Base-by-base conservation (phyloP, 2,888 invertebrate species). In the Scelioninae gen. 2 region DNA sequence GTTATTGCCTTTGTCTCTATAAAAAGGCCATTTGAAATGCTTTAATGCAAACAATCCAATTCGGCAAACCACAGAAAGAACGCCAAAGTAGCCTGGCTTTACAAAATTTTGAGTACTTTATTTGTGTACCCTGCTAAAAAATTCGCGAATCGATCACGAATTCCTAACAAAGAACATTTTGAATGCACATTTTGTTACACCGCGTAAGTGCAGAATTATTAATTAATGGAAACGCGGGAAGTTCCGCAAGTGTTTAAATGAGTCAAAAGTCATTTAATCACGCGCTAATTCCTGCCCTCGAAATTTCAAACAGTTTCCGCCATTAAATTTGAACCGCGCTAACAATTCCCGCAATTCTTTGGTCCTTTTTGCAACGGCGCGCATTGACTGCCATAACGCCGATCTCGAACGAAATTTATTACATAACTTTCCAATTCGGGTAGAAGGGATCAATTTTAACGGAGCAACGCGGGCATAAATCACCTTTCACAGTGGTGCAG, bases 381-480 rank as follows among this genome's bases (percentile, higher is more conserved):
- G 43, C 50, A 50, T 55, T 35, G 43, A 58, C 50, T 58, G 50
- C 65, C 41, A 64, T 64, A 64, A 57, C 39, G 48, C 65, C 50
- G 58, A 67, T 50, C 43, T 41, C 50, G 50, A 67, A 67, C 43
- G 11, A 46, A 68, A 69, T 60, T 69, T 69, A 69, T 69, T 61
- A 53, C 53, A 61, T 61, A 69, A 69, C 61, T 69, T 69, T 60
- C 69, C 69, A 61, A 46, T 69, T 69, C 69, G 53, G 52, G 52
- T 45, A 68, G 69, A 46, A 60, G 39, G 19, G 35, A 70, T 63
- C 63, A 70, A 71, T 64, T 71, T 53, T 33, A 61, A 61, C 63
- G 18, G 60, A 61, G 53, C 37, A 39, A 28, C 46, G 69, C 18
- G 25, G 10, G 52, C 64, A 58, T 71, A 71, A 71, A 64, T 71